These are phyloP conservation scores for Cataglyphis albicans DNA, from an alignment of 2,888 invertebrate genomes.

Conservation along the genomic window DNA sequence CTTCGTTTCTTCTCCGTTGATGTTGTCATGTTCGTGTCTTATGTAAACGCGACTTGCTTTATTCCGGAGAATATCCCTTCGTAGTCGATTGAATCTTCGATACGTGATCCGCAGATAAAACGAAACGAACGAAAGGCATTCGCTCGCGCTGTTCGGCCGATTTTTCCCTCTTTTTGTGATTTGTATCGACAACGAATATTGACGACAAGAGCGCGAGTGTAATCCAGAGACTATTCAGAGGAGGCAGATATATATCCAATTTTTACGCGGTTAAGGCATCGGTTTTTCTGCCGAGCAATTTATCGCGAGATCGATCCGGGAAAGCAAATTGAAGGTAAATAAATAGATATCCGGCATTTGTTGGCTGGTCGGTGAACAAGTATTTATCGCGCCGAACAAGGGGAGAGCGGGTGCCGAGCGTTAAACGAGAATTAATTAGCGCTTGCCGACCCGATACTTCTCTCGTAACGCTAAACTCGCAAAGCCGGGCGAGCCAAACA, in stretches of 20 bases:
- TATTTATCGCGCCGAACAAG: slow-evolving; percentile 34
- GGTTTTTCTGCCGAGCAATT: slow-evolving; percentile 29
- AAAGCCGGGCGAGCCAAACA: slow-evolving; percentile 35
- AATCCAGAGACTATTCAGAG: slow-evolving; percentile 25
- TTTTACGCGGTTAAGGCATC: slow-evolving; percentile 25
- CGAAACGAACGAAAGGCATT: slow-evolving; percentile 7
- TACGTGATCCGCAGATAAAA: slow-evolving; percentile 45
- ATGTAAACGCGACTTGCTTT: slow-evolving; percentile 49
- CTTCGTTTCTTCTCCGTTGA: slow-evolving; percentile 42
- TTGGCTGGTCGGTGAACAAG: slow-evolving; percentile 26
- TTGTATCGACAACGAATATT: slow-evolving; percentile 12
- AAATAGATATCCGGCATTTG: slow-evolving; percentile 43
- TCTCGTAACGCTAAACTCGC: slow-evolving; percentile 47
- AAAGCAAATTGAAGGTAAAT: slow-evolving; percentile 33
- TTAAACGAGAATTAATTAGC: slow-evolving; percentile 56
- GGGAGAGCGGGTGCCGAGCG: slow-evolving; percentile 29
- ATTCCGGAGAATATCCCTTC: slow-evolving; percentile 38
- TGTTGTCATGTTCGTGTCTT: slow-evolving; percentile 48
- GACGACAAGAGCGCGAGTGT: slow-evolving; percentile 22
- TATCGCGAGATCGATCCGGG: not conserved
- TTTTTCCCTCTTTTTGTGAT: not conserved
- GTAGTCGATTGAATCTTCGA: slow-evolving; percentile 45
- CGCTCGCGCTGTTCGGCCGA: not conserved
- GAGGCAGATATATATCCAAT: not conserved
- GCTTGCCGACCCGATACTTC: slow-evolving; percentile 40